Evolutionary conservation across 1,140 invertebrate genomes (phyloP).

Genomic region (Notospermus geniculatus): DNA sequence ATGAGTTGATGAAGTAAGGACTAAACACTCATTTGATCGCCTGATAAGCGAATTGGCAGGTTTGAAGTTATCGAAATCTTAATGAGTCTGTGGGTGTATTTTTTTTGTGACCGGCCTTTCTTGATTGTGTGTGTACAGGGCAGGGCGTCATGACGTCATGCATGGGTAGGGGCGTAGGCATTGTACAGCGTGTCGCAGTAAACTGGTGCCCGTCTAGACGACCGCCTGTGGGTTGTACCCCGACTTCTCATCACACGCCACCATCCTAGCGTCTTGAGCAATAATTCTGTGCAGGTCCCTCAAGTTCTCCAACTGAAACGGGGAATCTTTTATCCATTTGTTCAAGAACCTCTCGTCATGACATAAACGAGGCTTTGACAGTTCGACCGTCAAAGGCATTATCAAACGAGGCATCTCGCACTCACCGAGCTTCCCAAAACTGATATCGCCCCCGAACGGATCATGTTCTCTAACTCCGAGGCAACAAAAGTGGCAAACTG

Average conservation of each 20-base stretch:
- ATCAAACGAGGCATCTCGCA: constrained; percentile 12
- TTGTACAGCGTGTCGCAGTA: too few species aligned
- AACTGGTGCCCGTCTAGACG: too few species aligned
- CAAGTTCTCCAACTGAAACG: constrained; percentile 21
- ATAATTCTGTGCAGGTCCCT: constrained; percentile 9
- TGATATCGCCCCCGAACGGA: neutral
- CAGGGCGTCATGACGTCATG: too few species aligned
- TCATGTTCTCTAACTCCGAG: constrained; percentile 1
- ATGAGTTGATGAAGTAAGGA: too few species aligned
- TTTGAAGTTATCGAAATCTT: too few species aligned
- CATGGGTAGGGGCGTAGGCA: too few species aligned
- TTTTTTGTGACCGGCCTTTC: too few species aligned
- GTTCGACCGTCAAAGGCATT: constrained; percentile 12
- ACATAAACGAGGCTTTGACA: constrained; percentile 9
- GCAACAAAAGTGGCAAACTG: constrained; percentile 18
- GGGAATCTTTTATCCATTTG: constrained; percentile 11
- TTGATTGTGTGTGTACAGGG: too few species aligned
- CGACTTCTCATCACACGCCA: constrained; percentile 19
- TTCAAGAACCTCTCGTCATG: constrained; percentile 20
- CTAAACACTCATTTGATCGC: too few species aligned
- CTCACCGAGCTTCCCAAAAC: constrained; percentile 17
- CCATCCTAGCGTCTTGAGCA: constrained; percentile 2
- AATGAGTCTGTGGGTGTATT: too few species aligned
- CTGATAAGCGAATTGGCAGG: too few species aligned
- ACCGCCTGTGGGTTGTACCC: too few species aligned